Evolutionary conservation across 2,797 vertebrate genomes (phyloP), one percentile per base, ranked within the genome.

Genomic region (Amniataba percoides): DNA sequence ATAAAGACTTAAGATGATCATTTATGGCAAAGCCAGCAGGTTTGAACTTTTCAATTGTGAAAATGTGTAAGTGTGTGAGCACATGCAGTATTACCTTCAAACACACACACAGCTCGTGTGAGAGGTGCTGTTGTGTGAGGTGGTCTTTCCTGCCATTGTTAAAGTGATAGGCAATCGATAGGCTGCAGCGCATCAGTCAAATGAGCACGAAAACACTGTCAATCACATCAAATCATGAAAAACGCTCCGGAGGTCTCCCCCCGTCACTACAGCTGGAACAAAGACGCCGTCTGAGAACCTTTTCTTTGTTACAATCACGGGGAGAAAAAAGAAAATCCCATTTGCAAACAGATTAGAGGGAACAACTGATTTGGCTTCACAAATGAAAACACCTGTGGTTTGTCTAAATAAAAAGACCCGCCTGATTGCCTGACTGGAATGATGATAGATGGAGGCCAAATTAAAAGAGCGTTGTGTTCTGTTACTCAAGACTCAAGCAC

Each of bases 161-260:
- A 52, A 55, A 43, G 45, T 59, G 69, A 83, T 60, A 67, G 67
- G 52, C 66, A 85, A 91, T 89, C 86, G 79, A 82, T 86, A n/a
- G 15, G 25, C 25, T 31, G 49, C 53, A 43, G 69, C 72, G 55
- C 71, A 74, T 86, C 58, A 62, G 73, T 83, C 74, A 56, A 70
- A 68, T 56, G 56, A 51, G 56, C 7, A 19, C 21, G 42, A 65
- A 56, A 62, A 74, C 67, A 60, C 42, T 77, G 68, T 27, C 83
- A 77, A 12, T 87, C 71, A 55, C 58, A 60, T 68, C 55, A 78
- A 61, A 53, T 42, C 46, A 69, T 36, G 42, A 74, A 76, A 31
- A 3, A 3, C 27, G 27, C 27, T 31, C 27, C 5, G 27, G 27
- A 31, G 3, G 27, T 31, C 27, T 31, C 27, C 27, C 27, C 1